phyloP scores from a whole-genome alignment of 92 coral and sea anemone genomes.

The Epizoanthus fatuus region DNA sequence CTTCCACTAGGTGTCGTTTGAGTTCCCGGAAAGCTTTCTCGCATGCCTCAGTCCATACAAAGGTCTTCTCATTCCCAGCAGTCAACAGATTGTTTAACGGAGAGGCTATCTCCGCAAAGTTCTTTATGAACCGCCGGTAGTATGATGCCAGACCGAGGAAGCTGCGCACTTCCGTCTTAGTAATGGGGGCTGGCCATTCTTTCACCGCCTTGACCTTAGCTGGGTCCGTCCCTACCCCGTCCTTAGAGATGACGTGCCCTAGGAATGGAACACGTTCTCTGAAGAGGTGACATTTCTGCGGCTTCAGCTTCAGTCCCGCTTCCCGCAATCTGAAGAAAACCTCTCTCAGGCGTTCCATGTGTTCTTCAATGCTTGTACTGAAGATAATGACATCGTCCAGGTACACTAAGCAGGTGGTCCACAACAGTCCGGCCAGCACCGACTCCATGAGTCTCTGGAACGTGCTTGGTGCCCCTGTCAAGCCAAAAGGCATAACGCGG shows the following conservation, averaged over 20 bases:
- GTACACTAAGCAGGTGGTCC: conserved; percentile 51
- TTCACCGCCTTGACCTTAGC: too few species aligned
- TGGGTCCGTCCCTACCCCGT: too few species aligned
- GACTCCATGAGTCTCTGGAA: conserved; percentile 62
- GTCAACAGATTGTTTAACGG: too few species aligned
- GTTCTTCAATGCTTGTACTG: conserved; percentile 33
- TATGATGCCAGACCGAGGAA: too few species aligned
- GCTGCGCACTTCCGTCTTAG: too few species aligned
- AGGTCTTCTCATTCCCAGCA: too few species aligned
- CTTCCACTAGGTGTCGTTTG: too few species aligned
- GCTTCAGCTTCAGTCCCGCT: conserved; percentile 56
- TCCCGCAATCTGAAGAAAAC: conserved; percentile 39
- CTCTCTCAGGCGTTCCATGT: conserved; percentile 34
- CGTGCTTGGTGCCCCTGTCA: conserved; percentile 52
- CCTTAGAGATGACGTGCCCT: conserved; percentile 38
- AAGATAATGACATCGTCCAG: neutral
- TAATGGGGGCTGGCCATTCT: too few species aligned
- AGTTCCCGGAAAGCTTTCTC: too few species aligned
- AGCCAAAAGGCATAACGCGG: conserved; percentile 62
- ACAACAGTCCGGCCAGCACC: conserved; percentile 41
- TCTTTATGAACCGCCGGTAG: too few species aligned
- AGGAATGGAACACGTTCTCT: conserved; percentile 5
- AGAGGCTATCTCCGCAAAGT: too few species aligned
- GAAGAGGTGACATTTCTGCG: conserved; percentile 57
- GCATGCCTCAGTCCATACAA: too few species aligned